Conservation (phyloP, 2,888 invertebrate genomes). For the Lutraria lutraria region DNA sequence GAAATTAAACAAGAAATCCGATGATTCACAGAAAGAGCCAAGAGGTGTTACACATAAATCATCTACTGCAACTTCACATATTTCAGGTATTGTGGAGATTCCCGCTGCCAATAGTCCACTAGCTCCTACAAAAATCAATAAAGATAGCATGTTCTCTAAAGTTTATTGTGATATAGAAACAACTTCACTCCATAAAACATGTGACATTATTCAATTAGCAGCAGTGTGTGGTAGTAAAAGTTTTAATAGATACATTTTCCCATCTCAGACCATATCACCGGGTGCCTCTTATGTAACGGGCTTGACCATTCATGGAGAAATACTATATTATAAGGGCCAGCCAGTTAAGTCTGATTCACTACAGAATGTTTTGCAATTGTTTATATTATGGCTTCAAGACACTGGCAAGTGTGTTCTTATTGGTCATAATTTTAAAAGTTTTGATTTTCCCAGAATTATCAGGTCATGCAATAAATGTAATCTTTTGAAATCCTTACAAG, state of each 20-base stretch:
- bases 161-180: slow-evolving; percentile 60
- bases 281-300: slow-evolving; percentile 48
- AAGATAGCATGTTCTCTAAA: too few species aligned
- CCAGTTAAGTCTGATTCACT: background rate
- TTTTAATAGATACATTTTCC: slow-evolving; percentile 45
- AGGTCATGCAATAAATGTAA: slow-evolving; percentile 4
- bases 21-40: background rate
- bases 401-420: slow-evolving; percentile 15
- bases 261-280: slow-evolving; percentile 31
- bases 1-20: slow-evolving; percentile 1
- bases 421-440: slow-evolving; percentile 44
- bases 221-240: slow-evolving; percentile 31
- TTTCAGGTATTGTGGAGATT: too few species aligned
- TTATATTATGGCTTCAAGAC: slow-evolving; percentile 13
- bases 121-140: too few species aligned
- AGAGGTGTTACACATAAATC: slow-evolving; percentile 35
- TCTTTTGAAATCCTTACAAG: slow-evolving; percentile 30
- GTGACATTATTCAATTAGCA: slow-evolving; percentile 55
- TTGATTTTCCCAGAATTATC: slow-evolving; percentile 51
- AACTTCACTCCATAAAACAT: slow-evolving; percentile 30
- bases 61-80: too few species aligned
- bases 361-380: background rate
- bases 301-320: background rate
- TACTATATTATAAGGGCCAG: slow-evolving; percentile 11
- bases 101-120: too few species aligned